Conservation (phyloP, 2,113 vertebrate species). For the Conger conger region DNA sequence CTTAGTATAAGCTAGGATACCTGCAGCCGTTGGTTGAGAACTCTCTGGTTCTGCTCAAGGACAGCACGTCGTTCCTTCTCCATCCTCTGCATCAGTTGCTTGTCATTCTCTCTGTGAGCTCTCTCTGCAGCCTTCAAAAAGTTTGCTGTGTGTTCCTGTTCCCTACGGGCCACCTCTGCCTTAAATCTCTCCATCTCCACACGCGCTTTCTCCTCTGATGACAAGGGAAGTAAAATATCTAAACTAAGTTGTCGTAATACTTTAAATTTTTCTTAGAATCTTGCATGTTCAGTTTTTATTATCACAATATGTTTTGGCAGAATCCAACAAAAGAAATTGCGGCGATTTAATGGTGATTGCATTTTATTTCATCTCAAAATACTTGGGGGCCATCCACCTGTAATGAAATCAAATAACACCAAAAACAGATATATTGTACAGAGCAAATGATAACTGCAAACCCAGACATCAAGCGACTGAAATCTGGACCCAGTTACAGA, state of each 20-base stretch:
- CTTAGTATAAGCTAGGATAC: not conserved
- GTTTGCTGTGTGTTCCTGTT: constrained; percentile 2
- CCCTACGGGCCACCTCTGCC: not conserved
- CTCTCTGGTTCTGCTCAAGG: constrained; percentile 18
- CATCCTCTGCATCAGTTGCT: constrained; percentile 30
- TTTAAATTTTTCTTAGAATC: not conserved
- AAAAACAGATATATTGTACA: too few species aligned
- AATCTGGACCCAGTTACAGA: too few species aligned
- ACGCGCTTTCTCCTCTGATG: constrained; percentile 23
- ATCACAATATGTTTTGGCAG: too few species aligned
- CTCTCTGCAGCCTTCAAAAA: not conserved
- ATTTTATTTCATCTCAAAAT: too few species aligned
- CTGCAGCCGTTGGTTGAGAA: constrained; percentile 1
- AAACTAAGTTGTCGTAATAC: too few species aligned
- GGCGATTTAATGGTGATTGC: too few species aligned
- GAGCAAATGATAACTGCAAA: too few species aligned
- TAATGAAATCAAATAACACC: too few species aligned
- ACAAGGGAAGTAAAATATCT: not conserved
- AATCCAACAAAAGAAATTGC: too few species aligned
- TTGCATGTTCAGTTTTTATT: too few species aligned
- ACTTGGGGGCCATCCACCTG: too few species aligned
- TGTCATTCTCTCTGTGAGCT: constrained; percentile 4
- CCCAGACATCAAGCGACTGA: too few species aligned
- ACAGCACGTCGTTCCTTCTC: constrained; percentile 1
- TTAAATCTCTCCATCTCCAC: constrained; percentile 26